phyloP scores from a whole-genome alignment of 1,140 invertebrate species.

The Tenebrio molitor region DNA sequence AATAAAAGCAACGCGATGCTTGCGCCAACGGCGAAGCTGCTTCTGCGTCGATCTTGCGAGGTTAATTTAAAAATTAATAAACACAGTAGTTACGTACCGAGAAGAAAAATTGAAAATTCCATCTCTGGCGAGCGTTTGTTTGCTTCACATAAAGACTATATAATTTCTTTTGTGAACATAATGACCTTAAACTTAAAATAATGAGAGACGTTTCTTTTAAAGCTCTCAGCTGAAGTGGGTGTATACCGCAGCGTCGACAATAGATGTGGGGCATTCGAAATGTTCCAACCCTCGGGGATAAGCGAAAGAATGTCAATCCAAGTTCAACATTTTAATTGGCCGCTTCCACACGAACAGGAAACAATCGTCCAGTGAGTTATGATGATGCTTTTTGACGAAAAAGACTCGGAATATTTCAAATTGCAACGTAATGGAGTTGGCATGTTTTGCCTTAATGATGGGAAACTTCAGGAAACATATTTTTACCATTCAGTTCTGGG shows the following conservation, averaged over 20 bases:
- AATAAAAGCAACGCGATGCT: too few species aligned
- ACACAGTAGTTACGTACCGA: neutral
- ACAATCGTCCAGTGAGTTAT: conserved; percentile 30
- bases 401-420: conserved; percentile 22
- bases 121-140: neutral
- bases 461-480: conserved; percentile 34
- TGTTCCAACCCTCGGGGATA: neutral
- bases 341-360: conserved; percentile 10
- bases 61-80: conserved; percentile 4
- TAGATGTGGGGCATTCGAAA: neutral
- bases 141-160: neutral
- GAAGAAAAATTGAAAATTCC: neutral
- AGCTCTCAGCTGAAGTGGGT: neutral
- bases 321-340: conserved; percentile 13
- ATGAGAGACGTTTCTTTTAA: conserved; percentile 6
- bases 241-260: conserved; percentile 15
- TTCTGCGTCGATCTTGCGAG: too few species aligned
- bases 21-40: too few species aligned
- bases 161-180: conserved; percentile 13
- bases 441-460: conserved; percentile 32
- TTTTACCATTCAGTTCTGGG: conserved; percentile 31
- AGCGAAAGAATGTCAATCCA: conserved; percentile 18
- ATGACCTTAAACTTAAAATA: conserved; percentile 23
- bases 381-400: conserved; percentile 6
- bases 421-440: conserved; percentile 23